These are phyloP conservation scores for Amorpha juglandis DNA, from an alignment of 2,888 invertebrate species.

Conservation along the genomic window DNA sequence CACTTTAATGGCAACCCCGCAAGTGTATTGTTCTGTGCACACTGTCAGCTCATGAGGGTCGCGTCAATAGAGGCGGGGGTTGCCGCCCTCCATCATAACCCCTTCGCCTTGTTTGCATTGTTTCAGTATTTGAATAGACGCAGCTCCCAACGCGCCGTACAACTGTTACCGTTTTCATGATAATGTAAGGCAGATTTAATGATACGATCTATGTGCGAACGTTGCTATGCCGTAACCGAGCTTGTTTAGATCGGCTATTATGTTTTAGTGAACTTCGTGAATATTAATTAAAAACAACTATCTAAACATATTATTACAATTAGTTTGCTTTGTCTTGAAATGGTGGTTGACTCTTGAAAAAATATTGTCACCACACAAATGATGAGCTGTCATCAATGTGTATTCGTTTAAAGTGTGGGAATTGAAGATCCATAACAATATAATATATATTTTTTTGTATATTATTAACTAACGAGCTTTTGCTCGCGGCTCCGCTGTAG, in stretches of 20 bases:
- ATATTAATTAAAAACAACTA: background rate
- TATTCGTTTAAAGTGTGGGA: too few relatives aligned
- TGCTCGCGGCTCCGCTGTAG: too few relatives aligned
- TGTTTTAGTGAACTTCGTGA: background rate
- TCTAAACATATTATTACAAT: background rate
- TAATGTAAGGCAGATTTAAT: conserved; percentile 76
- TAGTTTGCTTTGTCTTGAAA: background rate
- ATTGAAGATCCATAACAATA: too few relatives aligned
- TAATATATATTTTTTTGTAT: too few relatives aligned
- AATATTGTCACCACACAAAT: too few relatives aligned
- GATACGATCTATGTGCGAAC: conserved; percentile 61
- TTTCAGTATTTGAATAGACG: conserved; percentile 77
- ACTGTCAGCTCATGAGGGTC: conserved; percentile 64
- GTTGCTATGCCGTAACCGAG: conserved; percentile 34
- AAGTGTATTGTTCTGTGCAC: conserved; percentile 60
- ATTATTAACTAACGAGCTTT: too few relatives aligned
- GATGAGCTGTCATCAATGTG: too few relatives aligned
- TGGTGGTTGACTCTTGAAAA: too few relatives aligned
- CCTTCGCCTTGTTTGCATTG: conserved; percentile 77
- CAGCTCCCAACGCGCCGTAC: conserved; percentile 62
- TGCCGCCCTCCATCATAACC: conserved; percentile 72
- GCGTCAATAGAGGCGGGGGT: conserved; percentile 64
- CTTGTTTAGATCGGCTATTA: conserved; percentile 31
- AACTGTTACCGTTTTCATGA: conserved; percentile 78
- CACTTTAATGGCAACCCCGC: conserved; percentile 59